Percentiles rank a stretch among this genome's conserved stretches.
Conservation (phyloP, 2,113 vertebrate species). For the Eulacestoma nigropectus region DNA sequence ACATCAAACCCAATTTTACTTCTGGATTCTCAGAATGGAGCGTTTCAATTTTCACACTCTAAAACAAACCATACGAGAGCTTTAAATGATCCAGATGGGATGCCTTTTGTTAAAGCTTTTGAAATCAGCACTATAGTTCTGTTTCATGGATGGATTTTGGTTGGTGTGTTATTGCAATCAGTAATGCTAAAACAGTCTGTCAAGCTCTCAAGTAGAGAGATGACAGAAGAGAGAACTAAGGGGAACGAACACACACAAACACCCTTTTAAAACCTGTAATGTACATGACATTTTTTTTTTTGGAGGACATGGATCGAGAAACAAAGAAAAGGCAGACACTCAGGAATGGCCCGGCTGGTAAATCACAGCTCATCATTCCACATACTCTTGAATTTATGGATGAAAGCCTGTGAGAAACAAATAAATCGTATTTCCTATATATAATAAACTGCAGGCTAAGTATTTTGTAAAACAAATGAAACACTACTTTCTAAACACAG, state of each 20-base stretch:
- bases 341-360: background rate
- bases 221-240: conserved; percentile 23
- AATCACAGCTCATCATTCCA: background rate
- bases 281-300: background rate
- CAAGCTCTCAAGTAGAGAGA: background rate
- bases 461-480: background rate
- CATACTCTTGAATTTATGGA: background rate
- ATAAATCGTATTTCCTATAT: background rate
- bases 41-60: conserved; percentile 41
- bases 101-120: conserved; percentile 21
- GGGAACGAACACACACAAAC: background rate
- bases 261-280: background rate
- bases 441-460: background rate
- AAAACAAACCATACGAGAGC: conserved; percentile 35
- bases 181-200: conserved; percentile 50
- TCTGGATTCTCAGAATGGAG: background rate
- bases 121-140: conserved; percentile 30
- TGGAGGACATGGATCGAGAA: background rate
- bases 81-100: conserved; percentile 50
- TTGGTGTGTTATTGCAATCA: conserved; percentile 36
- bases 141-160: conserved; percentile 24
- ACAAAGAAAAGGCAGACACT: background rate
- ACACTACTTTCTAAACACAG: background rate
- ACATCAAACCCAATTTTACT: conserved; percentile 28
- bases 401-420: background rate